These are phyloP conservation scores for Phrynocephalus guinanensis DNA, from an alignment of 2,797 vertebrate species.

Conservation along the genomic window DNA sequence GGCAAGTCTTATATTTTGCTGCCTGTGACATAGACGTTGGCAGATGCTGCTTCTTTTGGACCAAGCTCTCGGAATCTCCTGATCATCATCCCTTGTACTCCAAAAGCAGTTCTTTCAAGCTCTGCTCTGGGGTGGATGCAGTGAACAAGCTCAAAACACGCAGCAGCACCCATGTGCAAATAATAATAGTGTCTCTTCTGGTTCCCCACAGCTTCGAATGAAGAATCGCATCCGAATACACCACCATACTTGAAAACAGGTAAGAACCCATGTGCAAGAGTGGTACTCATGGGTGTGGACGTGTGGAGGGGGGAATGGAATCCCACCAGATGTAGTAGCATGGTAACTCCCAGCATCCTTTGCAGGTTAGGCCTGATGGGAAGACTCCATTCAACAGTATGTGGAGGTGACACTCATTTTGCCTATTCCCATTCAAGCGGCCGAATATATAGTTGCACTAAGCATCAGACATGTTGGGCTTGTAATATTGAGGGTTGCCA, in stretches of 20 bases:
- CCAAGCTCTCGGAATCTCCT: background rate
- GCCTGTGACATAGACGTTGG: background rate
- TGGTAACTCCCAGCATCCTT: no score
- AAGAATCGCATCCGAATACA: slow-evolving; percentile 74
- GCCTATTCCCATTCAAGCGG: no score
- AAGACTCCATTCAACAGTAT: no score
- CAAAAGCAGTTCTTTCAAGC: background rate
- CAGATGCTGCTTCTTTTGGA: background rate
- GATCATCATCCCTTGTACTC: no score
- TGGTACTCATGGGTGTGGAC: background rate
- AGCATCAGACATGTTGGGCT: background rate
- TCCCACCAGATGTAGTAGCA: no score
- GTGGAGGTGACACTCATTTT: no score
- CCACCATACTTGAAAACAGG: slow-evolving; percentile 81
- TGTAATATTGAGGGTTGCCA: background rate
- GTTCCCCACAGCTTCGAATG: slow-evolving; percentile 69
- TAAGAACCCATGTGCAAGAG: slow-evolving; percentile 37
- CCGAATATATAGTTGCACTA: background rate
- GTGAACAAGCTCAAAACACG: background rate
- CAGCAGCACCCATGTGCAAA: background rate
- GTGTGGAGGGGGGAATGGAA: no score
- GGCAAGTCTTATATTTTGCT: background rate
- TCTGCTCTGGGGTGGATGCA: background rate
- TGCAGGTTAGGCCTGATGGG: no score
- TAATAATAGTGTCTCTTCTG: background rate